Percentiles rank a stretch among this genome's conserved stretches.
Conservation (phyloP, 2,113 vertebrate species). For the Cryptotis parvus region DNA sequence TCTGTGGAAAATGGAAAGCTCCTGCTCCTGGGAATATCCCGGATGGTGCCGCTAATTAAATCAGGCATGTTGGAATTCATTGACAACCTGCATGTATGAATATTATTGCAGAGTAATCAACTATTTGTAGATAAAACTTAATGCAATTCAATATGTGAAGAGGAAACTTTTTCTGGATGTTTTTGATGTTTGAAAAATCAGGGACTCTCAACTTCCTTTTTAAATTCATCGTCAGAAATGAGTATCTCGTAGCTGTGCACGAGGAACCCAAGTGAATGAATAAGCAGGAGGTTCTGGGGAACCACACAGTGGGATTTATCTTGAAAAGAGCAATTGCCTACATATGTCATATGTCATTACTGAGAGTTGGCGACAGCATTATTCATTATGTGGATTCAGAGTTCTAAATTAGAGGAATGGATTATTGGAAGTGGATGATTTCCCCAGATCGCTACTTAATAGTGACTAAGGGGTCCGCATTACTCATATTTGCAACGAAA, state of each 20-base stretch:
- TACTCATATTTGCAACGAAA: conserved; percentile 88
- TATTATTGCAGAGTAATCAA: conserved; percentile 59
- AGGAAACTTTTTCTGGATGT: conserved; percentile 39
- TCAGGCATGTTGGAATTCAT: conserved; percentile 69
- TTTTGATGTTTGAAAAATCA: conserved; percentile 65
- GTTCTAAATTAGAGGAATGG: conserved; percentile 88
- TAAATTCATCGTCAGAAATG: conserved; percentile 64
- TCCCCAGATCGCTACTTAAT: conserved; percentile 89
- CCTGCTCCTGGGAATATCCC: conserved; percentile 62
- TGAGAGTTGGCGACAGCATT: conserved; percentile 83
- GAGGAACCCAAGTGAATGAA: conserved; percentile 71
- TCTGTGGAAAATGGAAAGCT: conserved; percentile 42
- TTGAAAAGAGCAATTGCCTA: conserved; percentile 84
- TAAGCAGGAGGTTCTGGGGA: conserved; percentile 77
- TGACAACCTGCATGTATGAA: conserved; percentile 67
- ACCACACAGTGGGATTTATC: conserved; percentile 78
- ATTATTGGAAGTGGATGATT: conserved; percentile 89
- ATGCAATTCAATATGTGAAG: conserved; percentile 53
- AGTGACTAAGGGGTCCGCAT: conserved; percentile 86
- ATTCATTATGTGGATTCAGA: conserved; percentile 89
- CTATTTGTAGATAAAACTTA: conserved; percentile 72
- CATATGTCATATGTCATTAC: conserved; percentile 87
- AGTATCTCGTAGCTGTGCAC: conserved; percentile 44
- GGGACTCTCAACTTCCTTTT: conserved; percentile 57
- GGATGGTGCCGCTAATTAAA: conserved; percentile 71